These are phyloP conservation scores for Chiroxiphia lanceolata DNA, from an alignment of 2,797 vertebrate genomes.

Conservation along the genomic window DNA sequence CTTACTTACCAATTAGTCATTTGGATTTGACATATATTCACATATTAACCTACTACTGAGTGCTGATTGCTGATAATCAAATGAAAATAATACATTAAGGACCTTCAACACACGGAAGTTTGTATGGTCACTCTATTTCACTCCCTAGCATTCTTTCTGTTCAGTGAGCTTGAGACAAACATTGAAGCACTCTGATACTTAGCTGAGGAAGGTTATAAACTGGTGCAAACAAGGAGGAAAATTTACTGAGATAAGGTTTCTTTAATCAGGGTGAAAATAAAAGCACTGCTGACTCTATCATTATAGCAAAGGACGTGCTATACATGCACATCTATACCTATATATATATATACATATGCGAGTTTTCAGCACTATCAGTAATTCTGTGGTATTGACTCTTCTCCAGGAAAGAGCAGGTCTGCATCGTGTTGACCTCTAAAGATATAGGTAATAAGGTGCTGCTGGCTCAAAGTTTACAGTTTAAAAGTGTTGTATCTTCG, in stretches of 20 bases:
- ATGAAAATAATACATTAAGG: background rate
- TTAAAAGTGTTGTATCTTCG: background rate
- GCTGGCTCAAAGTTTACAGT: background rate
- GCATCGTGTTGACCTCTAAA: background rate
- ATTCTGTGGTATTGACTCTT: fast-evolving
- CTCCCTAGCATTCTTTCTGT: background rate
- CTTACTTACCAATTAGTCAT: background rate
- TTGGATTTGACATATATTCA: background rate
- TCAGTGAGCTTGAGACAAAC: background rate
- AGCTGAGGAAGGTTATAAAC: background rate
- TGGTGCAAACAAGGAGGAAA: background rate
- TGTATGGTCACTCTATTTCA: background rate
- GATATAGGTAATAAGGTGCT: background rate
- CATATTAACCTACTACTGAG: background rate
- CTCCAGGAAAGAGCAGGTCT: background rate
- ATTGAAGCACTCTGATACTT: background rate
- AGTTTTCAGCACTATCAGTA: background rate
- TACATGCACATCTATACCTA: background rate
- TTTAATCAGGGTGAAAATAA: background rate
- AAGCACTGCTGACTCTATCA: background rate
- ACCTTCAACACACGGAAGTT: background rate
- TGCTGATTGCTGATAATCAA: background rate
- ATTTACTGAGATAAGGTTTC: background rate
- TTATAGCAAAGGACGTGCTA: background rate
- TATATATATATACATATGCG: background rate